These are phyloP conservation scores for Vulpes ferrilata DNA, from an alignment of 2,113 vertebrate species.

Conservation along the genomic window DNA sequence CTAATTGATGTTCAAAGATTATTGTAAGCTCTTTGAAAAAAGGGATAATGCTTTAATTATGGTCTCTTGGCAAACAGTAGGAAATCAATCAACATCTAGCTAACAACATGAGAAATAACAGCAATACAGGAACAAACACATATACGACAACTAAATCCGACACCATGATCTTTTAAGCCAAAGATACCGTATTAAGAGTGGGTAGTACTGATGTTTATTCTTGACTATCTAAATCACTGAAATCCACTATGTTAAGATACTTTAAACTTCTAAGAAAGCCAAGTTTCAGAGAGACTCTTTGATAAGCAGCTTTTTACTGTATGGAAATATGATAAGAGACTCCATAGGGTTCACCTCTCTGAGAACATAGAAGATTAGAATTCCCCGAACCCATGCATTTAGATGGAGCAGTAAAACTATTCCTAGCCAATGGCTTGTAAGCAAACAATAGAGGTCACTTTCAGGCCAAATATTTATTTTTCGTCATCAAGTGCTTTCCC, in stretches of 20 bases:
- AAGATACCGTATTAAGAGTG: neutral
- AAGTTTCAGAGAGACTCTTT: neutral
- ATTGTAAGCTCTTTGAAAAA: constrained; percentile 41
- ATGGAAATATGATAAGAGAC: neutral
- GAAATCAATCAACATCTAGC: constrained; percentile 31
- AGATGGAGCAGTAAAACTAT: neutral
- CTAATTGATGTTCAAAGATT: constrained; percentile 51
- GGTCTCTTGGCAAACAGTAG: neutral
- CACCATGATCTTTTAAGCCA: neutral
- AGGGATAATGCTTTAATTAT: constrained; percentile 42
- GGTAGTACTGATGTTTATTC: neutral
- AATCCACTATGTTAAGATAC: neutral
- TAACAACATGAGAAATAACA: neutral
- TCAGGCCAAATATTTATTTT: neutral
- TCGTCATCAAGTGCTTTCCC: neutral
- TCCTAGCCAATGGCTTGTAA: neutral
- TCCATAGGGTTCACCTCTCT: neutral
- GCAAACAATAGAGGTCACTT: neutral
- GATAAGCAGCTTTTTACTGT: neutral
- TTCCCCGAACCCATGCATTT: neutral
- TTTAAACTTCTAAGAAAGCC: neutral
- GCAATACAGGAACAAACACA: neutral
- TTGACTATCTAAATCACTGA: neutral
- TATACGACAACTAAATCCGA: neutral
- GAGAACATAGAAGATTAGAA: neutral